Base-by-base conservation (phyloP, 2,888 invertebrate genomes). In the Lysandra bellargus region DNA sequence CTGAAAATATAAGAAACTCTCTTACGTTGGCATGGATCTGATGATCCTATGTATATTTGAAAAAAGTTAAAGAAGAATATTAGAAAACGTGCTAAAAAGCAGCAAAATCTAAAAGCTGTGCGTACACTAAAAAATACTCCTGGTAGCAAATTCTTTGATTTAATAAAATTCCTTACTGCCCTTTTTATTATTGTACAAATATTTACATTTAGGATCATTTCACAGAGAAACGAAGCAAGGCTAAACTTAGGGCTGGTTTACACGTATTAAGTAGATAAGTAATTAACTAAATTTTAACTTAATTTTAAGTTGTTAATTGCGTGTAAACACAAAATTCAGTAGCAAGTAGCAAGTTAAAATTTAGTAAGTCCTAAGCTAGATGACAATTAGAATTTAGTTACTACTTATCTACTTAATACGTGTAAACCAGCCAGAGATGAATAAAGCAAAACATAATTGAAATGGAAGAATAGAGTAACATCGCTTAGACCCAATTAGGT, bases 11-110 rank as follows among this genome's bases (percentile, higher is more conserved):
- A 37, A 9, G n/a, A 78, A 78, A 78, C 14, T 44, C 64, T 82
- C 82, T 83, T 83, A 83, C 83, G 83, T 84, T 82, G 76, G 79
- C 80, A 78, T 80, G 81, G 80, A 80, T 81, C 81, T 83, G 82
- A 80, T 82, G 80, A 79, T 83, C 83, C 83, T 83, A 83, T 82
- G 81, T 82, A 64, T 79, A 78, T 82, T 82, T 81, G 83, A 80
- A 79, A 78, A 80, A 82, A 69, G 69, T 69, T 69, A 37, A 57
- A 69, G 17, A 17, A 69, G 14, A 14, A 14, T 1, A 69, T 69
- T 69, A 69, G 69, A 37, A 69, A 33, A 69, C 7, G 33, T 33
- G 69, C 30, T 14, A 69, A 69, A 4, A 69, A 69, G 69, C 69
- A 33, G 33, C 14, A 69, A 37, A 69, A 37, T 12, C 37, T 33